Evolutionary conservation across 1,140 invertebrate genomes (phyloP).

Genomic region (Drosophila melanogaster): Release_6_plus_ISO1_MT NT_033779.5:21615001-21615500

Average conservation of each 20-base stretch:
- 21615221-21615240: slow-evolving; percentile 64
- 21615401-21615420: slow-evolving; percentile 98
- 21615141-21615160: slow-evolving; percentile 96
- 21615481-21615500: slow-evolving; percentile 62
- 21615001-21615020: slow-evolving; percentile 66
- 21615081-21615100: slow-evolving; percentile 71
- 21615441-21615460: slow-evolving; percentile 70
- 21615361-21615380: slow-evolving; percentile 97
- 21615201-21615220: slow-evolving; percentile 54
- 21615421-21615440: slow-evolving; percentile 89
- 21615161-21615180: slow-evolving; percentile 96
- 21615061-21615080: not conserved
- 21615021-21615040: slow-evolving; percentile 72
- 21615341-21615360: slow-evolving; percentile 98
- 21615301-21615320: slow-evolving; percentile 87
- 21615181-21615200: slow-evolving; percentile 89
- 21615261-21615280: slow-evolving; percentile 69
- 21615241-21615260: slow-evolving; percentile 68
- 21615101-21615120: slow-evolving; percentile 98
- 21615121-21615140: slow-evolving; percentile 93
- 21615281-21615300: slow-evolving; percentile 92
- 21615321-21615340: slow-evolving; percentile 91
- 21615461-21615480: slow-evolving; percentile 73
- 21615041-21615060: slow-evolving; percentile 19
- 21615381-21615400: slow-evolving; percentile 97